Evolutionary conservation across 2,797 vertebrate species (phyloP).

Genomic region (Prunella strophiata): DNA sequence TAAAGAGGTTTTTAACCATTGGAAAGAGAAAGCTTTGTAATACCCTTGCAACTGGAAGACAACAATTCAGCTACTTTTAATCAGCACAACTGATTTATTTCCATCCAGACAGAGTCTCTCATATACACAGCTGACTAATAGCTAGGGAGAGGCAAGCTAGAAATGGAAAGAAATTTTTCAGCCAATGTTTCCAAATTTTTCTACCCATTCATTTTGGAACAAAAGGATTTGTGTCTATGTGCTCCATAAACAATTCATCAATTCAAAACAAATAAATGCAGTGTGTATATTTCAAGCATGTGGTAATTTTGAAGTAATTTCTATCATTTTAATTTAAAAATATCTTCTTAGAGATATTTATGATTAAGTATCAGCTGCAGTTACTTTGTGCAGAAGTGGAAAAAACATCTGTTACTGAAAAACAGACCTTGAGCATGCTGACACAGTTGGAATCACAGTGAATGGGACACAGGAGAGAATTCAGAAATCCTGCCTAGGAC

Average conservation of each 20-base stretch:
- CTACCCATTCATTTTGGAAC: conserved; percentile 53
- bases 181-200: conserved; percentile 59
- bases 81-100: conserved; percentile 1
- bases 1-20: background rate
- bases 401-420: conserved; percentile 30
- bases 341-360: conserved; percentile 38
- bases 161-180: conserved; percentile 15
- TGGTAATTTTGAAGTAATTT: conserved; percentile 37
- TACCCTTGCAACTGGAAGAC: background rate
- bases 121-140: conserved; percentile 40
- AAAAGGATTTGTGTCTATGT: conserved; percentile 34
- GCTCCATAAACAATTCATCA: conserved; percentile 44
- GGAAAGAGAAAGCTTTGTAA: background rate
- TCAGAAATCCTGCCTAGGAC: background rate
- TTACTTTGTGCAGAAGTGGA: conserved; percentile 13
- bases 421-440: background rate
- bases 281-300: background rate
- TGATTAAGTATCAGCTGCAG: conserved; percentile 54
- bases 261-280: conserved; percentile 46
- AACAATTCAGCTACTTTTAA: conserved; percentile 6
- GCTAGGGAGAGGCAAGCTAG: background rate
- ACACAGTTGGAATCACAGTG: background rate
- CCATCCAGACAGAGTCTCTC: conserved; percentile 12
- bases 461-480: background rate
- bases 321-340: conserved; percentile 33